A percentile compares a stretch with the other conserved stretches of the same genome.
phyloP scores from a whole-genome alignment of 2,888 invertebrate genomes.

The Agrotis puta region DNA sequence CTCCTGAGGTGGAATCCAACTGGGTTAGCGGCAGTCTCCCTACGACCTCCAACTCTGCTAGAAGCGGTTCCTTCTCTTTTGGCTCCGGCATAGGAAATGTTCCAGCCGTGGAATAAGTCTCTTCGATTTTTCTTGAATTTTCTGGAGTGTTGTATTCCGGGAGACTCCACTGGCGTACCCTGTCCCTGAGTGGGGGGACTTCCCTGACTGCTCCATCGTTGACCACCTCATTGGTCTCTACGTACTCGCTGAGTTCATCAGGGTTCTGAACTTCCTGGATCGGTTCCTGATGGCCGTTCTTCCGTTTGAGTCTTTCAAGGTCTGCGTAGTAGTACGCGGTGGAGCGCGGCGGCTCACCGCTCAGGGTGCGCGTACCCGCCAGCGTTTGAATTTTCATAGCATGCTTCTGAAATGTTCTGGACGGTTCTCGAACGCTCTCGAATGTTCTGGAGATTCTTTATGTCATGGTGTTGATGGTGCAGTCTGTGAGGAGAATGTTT shows the following conservation, averaged over 20 bases:
- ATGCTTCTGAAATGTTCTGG: slow-evolving; percentile 33
- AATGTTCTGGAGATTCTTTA: slow-evolving; percentile 7
- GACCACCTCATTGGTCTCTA: slow-evolving; percentile 79
- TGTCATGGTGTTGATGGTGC: not conserved
- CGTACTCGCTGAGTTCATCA: slow-evolving; percentile 88
- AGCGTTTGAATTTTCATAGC: slow-evolving; percentile 71
- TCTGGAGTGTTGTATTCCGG: slow-evolving; percentile 82
- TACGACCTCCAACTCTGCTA: slow-evolving; percentile 85
- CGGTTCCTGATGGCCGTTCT: slow-evolving; percentile 64
- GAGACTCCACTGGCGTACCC: slow-evolving; percentile 76
- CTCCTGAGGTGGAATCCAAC: slow-evolving; percentile 79
- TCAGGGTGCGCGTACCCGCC: slow-evolving; percentile 81
- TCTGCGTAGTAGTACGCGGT: slow-evolving; percentile 92
- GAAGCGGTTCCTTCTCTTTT: slow-evolving; percentile 85
- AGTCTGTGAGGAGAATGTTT: slow-evolving; percentile 38
- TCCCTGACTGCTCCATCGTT: slow-evolving; percentile 82
- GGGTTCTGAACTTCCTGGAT: slow-evolving; percentile 73
- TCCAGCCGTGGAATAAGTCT: slow-evolving; percentile 88
- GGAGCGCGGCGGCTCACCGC: slow-evolving; percentile 91
- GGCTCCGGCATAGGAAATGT: slow-evolving; percentile 89
- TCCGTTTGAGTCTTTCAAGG: slow-evolving; percentile 89
- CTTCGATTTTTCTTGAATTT: slow-evolving; percentile 75
- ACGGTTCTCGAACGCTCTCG: slow-evolving; percentile 6
- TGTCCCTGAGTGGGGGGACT: slow-evolving; percentile 81
- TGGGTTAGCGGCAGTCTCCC: slow-evolving; percentile 84